Base-by-base conservation (phyloP, 1,140 invertebrate species). In the Chironomus striatipennis region DNA sequence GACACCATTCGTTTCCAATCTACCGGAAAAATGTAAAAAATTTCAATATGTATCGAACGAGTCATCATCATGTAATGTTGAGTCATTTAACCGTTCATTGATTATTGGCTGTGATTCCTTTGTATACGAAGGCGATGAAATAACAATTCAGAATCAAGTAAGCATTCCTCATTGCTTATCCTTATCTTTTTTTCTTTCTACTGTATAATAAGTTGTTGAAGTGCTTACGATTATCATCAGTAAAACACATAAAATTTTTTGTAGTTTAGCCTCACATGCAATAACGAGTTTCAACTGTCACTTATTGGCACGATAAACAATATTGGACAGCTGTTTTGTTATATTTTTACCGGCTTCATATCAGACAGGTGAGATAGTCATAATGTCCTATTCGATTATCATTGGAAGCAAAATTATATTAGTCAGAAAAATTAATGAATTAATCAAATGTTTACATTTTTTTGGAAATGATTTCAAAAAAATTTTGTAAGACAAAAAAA, bases 291-390 rank as follows among this genome's bases (percentile, higher is more conserved):
- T 90, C 90, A 89, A 81, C 80, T 90, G 57, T 87, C 89, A 0
- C 79, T 91, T 75, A 87, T 91, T 20, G 90, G 90, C 42, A 91
- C 90, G 3, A 83, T 91, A 7, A 90, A 90, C 79, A 91, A 89
- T 79, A 79, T 90, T 67, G 90, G 90, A 43, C 89, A 90, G 81
- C 87, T 92, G 76, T 81, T 91, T 15, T 89, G 89, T 6, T 83
- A 91, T 76, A 87, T 89, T 12, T 84, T 91, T 67, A 83, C 88
- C 15, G 89, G 90, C 73, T 85, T 88, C 75, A 81, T 91, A 7
- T 90, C 90, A 4, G 90, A 92, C 80, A 86, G 84, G 87, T 89
- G 78, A 74, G 12, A n/a, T n/a, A n/a, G n/a, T n/a, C n/a, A n/a
- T n/a, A n/a, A n/a, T n/a, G n/a, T n/a, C n/a, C n/a, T n/a, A n/a